phyloP scores from a whole-genome alignment of 1,140 invertebrate species.

The Cydia strobilella region DNA sequence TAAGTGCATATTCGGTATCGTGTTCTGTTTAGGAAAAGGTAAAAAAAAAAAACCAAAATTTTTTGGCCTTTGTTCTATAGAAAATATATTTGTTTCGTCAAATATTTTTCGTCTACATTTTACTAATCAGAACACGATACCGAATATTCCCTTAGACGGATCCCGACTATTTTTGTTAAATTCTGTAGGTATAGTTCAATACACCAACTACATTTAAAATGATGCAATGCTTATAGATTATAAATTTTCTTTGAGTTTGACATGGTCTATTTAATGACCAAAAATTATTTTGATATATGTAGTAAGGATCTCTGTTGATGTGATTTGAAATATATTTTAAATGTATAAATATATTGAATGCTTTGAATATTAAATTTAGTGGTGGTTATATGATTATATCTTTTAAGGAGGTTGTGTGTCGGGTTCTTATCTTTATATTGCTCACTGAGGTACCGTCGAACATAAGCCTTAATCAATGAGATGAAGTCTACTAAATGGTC shows the following conservation, averaged over 20 bases:
- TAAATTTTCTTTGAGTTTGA: background rate
- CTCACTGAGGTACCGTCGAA: background rate
- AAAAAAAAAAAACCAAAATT: no score
- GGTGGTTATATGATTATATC: conserved; percentile 8
- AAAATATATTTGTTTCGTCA: no score
- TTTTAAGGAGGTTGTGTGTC: background rate
- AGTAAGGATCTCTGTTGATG: conserved; percentile 29
- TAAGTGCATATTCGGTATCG: no score
- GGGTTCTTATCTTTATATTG: background rate
- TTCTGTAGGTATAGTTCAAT: no score
- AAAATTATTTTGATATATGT: background rate
- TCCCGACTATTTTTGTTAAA: no score
- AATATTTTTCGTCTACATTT: no score
- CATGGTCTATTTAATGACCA: conserved; percentile 7
- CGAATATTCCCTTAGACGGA: no score
- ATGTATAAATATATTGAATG: background rate
- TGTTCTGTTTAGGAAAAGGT: no score
- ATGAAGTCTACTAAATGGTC: no score
- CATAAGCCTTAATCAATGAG: background rate
- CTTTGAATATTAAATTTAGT: background rate
- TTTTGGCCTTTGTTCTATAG: no score
- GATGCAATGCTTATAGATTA: background rate
- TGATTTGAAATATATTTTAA: background rate
- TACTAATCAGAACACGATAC: no score
- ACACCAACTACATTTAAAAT: background rate